Evolutionary conservation across 2,113 vertebrate genomes (phyloP).

Genomic region (Callospermophilus lateralis): DNA sequence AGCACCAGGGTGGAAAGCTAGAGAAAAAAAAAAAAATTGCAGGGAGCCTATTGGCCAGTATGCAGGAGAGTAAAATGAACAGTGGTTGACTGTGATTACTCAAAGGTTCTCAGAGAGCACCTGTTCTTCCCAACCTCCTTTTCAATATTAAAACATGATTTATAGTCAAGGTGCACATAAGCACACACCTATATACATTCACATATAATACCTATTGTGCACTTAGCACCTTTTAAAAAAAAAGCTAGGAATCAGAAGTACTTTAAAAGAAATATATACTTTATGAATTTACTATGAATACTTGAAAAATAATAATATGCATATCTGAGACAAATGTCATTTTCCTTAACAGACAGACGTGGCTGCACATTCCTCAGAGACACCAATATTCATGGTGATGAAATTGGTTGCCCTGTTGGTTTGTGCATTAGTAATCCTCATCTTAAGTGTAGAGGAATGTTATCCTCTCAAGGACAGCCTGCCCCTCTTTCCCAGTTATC

Average conservation of each 20-base stretch:
- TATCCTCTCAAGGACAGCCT: neutral
- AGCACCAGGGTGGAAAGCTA: neutral
- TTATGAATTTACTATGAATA: neutral
- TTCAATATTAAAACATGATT: neutral
- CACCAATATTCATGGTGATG: neutral
- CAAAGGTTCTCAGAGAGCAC: neutral
- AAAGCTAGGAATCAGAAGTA: neutral
- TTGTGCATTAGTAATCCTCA: neutral
- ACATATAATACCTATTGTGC: neutral
- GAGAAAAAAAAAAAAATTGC: neutral
- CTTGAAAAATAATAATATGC: constrained; percentile 16
- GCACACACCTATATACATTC: neutral
- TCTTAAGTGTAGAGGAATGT: neutral
- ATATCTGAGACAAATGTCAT: neutral
- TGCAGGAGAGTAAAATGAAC: neutral
- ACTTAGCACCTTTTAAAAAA: constrained; percentile 2
- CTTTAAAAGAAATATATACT: constrained; percentile 11
- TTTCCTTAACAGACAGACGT: neutral
- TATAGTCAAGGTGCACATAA: neutral
- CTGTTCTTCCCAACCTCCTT: neutral
- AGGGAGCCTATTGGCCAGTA: neutral
- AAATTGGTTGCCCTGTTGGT: neutral
- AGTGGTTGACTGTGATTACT: neutral
- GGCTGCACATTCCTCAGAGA: neutral
- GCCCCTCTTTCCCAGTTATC: neutral